Conservation (phyloP, 2,113 vertebrate genomes). For the Pollachius pollachius region DNA sequence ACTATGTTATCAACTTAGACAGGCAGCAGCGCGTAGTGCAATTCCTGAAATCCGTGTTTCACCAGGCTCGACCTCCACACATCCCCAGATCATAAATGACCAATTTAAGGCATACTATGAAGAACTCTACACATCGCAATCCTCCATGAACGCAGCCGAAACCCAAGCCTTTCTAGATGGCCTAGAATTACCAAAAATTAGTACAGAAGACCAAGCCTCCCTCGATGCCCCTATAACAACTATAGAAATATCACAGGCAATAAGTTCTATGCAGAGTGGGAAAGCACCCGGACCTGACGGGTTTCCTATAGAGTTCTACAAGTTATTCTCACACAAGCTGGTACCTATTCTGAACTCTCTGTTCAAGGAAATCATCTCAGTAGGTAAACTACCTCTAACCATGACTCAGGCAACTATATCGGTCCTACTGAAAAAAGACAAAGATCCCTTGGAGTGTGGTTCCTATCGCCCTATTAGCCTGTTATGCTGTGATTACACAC, state of each 20-base stretch:
- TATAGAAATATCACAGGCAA: not conserved
- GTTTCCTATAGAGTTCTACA: conserved; percentile 1
- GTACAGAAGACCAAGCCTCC: not conserved
- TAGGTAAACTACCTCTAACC: not conserved
- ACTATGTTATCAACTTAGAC: too few relatives aligned
- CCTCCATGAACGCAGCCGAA: not conserved
- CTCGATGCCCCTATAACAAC: not conserved
- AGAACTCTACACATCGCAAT: not conserved
- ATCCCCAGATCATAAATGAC: too few relatives aligned
- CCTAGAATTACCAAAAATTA: not conserved
- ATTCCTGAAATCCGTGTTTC: too few relatives aligned
- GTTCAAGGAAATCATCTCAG: not conserved
- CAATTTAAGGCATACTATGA: too few relatives aligned
- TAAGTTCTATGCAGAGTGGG: conserved; percentile 1
- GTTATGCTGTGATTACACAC: not conserved
- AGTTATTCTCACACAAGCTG: not conserved
- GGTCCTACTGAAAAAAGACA: not conserved
- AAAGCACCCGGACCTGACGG: not conserved
- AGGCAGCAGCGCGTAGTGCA: too few relatives aligned
- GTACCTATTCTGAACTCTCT: not conserved
- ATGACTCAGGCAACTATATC: conserved; percentile 4
- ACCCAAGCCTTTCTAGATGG: not conserved
- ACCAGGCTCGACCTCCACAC: too few relatives aligned
- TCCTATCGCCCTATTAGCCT: not conserved
- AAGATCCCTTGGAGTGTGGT: not conserved